These are phyloP conservation scores for Polypterus senegalus DNA, from an alignment of 2,113 vertebrate species.

Conservation along the genomic window DNA sequence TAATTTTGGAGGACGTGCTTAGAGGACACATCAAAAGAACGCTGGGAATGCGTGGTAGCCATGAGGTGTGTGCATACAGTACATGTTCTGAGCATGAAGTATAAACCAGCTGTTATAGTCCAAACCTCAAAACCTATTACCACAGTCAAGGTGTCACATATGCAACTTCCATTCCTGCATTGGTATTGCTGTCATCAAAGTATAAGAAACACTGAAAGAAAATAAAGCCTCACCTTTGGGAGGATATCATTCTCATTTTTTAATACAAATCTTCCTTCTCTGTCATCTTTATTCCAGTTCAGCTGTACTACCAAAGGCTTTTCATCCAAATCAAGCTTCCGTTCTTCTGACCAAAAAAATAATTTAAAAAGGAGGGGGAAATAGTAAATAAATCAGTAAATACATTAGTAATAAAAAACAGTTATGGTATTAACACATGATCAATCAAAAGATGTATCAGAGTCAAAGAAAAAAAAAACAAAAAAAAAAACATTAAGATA, in stretches of 20 bases:
- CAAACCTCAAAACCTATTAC: neutral
- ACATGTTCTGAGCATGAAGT: no score
- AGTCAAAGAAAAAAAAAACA: no score
- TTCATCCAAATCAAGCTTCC: constrained; percentile 92
- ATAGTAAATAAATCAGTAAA: neutral
- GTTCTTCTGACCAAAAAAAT: constrained; percentile 67
- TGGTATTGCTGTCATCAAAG: neutral
- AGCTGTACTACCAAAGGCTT: constrained; percentile 94
- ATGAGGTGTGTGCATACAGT: no score
- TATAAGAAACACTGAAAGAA: neutral
- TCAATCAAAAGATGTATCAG: no score
- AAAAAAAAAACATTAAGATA: no score
- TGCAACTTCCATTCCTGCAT: neutral
- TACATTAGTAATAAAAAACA: no score
- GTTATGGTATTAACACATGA: no score
- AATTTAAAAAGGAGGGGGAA: neutral
- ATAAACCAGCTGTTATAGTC: no score
- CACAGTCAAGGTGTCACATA: neutral
- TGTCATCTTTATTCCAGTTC: constrained; percentile 97
- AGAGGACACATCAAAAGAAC: no score
- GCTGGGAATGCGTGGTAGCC: no score
- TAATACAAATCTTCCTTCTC: constrained; percentile 93
- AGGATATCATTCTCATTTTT: constrained; percentile 92
- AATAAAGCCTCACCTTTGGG: constrained; percentile 62
- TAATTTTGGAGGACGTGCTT: no score